phyloP scores from a whole-genome alignment of 92 coral and sea anemone species.

The Palythoa grandiflora region DNA sequence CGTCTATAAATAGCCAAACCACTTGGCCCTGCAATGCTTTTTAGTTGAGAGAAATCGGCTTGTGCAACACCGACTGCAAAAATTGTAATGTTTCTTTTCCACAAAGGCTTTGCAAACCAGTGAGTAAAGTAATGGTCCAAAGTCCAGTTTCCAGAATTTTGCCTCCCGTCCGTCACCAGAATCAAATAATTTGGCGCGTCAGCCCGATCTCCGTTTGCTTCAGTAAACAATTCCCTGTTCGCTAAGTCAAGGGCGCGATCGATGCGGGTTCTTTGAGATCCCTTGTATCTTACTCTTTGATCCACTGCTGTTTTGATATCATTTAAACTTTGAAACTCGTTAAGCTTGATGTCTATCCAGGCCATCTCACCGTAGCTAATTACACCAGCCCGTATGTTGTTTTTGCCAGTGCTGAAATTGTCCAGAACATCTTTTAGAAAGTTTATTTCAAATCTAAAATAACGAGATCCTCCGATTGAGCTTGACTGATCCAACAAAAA shows the following conservation, averaged over 20 bases:
- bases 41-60: not conserved
- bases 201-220: constrained; percentile 12
- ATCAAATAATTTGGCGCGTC: constrained; percentile 15
- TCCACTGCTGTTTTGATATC: constrained; percentile 1
- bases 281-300: not conserved
- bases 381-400: constrained; percentile 14
- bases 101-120: constrained; percentile 12
- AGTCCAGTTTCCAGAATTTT: not conserved
- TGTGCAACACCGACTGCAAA: constrained; percentile 10
- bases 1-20: not conserved
- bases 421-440: constrained; percentile 18
- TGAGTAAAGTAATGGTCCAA: not conserved
- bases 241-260: constrained; percentile 10
- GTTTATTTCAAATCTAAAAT: not conserved
- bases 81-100: constrained; percentile 12
- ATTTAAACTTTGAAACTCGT: not conserved
- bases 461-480: not conserved
- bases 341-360: not conserved
- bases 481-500: constrained; percentile 15
- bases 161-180: constrained; percentile 12
- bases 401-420: not conserved
- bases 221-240: not conserved
- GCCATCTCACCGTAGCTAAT: not conserved
- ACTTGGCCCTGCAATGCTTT: not conserved
- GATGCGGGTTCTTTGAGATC: not conserved